Evolutionary conservation across 2,797 vertebrate species (phyloP).

Genomic region (Pseudochirops cupreus): DNA sequence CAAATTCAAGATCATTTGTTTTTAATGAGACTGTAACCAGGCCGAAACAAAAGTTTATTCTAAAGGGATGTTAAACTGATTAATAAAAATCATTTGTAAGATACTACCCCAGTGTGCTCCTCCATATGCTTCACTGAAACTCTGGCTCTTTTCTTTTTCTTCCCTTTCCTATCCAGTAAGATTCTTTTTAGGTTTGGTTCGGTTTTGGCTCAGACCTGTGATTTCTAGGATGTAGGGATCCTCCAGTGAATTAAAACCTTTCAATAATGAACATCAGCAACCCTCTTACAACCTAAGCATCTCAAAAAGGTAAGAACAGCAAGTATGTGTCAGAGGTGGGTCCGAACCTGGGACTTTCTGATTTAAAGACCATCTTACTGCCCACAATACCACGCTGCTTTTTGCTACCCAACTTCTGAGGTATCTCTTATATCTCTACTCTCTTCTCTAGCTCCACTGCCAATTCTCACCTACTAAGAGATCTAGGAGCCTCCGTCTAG

Average conservation of each 20-base stretch:
- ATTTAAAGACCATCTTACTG: background rate
- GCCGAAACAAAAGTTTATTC: background rate
- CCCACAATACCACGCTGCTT: background rate
- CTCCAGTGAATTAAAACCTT: background rate
- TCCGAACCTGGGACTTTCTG: background rate
- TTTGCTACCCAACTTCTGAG: background rate
- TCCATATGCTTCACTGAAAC: slow-evolving; percentile 42
- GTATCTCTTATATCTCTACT: background rate
- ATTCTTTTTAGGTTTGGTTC: background rate
- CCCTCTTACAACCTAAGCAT: background rate
- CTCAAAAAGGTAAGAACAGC: background rate
- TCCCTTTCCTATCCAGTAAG: background rate
- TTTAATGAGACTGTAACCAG: background rate
- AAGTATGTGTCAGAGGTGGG: background rate
- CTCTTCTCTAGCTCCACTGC: background rate
- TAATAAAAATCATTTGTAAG: background rate
- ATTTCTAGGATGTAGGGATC: background rate
- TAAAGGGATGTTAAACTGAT: background rate
- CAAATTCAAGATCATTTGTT: background rate
- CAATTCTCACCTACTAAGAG: background rate
- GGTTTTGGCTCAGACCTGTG: background rate
- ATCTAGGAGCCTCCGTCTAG: background rate
- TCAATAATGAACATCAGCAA: background rate
- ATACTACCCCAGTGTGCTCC: slow-evolving; percentile 22
- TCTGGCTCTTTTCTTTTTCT: background rate